Percentiles rank a stretch among this genome's conserved stretches.
These are phyloP conservation scores for Bombus turneri DNA, from an alignment of 1,140 invertebrate genomes.

Conservation along the genomic window DNA sequence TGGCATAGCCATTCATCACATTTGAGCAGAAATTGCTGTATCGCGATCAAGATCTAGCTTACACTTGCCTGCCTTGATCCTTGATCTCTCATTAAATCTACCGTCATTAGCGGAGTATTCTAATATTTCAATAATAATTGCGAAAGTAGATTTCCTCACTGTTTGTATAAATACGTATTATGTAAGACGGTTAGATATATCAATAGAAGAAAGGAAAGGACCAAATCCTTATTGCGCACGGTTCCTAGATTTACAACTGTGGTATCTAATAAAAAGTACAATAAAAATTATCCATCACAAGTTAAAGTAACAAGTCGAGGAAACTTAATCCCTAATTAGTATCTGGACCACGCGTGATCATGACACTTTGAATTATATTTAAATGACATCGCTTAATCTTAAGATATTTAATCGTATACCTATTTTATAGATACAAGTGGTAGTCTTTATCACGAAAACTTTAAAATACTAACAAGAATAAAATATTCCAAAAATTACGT, in stretches of 20 bases:
- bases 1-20: neutral
- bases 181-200: neutral
- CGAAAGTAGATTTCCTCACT: neutral
- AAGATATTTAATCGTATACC: too few relatives aligned
- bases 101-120: neutral
- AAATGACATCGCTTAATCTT: too few relatives aligned
- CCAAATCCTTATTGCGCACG: too few relatives aligned
- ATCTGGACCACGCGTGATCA: too few relatives aligned
- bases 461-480: neutral
- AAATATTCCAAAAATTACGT: neutral
- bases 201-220: neutral
- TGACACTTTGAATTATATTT: too few relatives aligned
- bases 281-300: too few relatives aligned
- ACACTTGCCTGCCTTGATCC: neutral
- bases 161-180: neutral
- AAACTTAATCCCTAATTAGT: too few relatives aligned
- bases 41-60: neutral
- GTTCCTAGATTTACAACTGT: too few relatives aligned
- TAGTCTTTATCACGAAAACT: neutral
- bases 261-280: too few relatives aligned
- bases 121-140: neutral
- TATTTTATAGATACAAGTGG: neutral
- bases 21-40: too few relatives aligned
- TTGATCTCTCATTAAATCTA: slow-evolving; percentile 11
- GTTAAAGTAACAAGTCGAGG: too few relatives aligned